Conservation (phyloP, 2,888 invertebrate genomes). For the Orchestes rusci region DNA sequence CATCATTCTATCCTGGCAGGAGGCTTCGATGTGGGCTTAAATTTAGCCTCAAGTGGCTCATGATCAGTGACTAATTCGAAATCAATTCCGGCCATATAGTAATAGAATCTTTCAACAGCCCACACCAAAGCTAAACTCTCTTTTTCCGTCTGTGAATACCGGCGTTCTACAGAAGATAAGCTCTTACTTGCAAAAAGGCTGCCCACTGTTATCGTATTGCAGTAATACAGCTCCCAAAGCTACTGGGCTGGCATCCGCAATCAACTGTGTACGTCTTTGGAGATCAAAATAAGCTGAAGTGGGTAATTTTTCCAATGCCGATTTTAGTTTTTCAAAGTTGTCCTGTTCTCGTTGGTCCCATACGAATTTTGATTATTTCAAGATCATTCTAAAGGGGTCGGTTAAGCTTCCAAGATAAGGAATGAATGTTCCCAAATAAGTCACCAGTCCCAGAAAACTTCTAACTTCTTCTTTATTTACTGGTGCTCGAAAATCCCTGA, state of each 20-base stretch:
- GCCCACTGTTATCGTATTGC: constrained; percentile 26
- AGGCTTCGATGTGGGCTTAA: too few species aligned
- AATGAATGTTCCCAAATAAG: constrained; percentile 26
- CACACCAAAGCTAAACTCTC: too few species aligned
- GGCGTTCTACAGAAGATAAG: constrained; percentile 25
- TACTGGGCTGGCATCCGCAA: constrained; percentile 33
- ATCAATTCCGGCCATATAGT: constrained; percentile 39
- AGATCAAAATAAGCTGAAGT: constrained; percentile 28
- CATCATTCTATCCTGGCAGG: constrained; percentile 30
- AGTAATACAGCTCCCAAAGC: constrained; percentile 31
- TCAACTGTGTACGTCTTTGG: constrained; percentile 22
- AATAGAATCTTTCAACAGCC: constrained; percentile 38
- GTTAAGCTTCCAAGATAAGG: constrained; percentile 14
- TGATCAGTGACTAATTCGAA: constrained; percentile 36
- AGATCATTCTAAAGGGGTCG: constrained; percentile 7
- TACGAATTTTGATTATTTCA: too few species aligned
- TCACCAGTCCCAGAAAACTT: constrained; percentile 28
- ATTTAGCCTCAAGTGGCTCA: constrained; percentile 37
- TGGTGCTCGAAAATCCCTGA: constrained; percentile 26
- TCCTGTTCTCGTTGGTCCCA: too few species aligned
- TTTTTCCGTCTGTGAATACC: constrained; percentile 38
- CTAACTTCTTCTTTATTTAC: constrained; percentile 27
- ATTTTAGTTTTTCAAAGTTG: too few species aligned
- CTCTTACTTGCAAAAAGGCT: constrained; percentile 29
- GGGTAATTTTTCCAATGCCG: constrained; percentile 19